Evolutionary conservation across 2,888 invertebrate species (phyloP), one percentile per base, ranked within the genome.

Genomic region (Eilema griseolum): DNA sequence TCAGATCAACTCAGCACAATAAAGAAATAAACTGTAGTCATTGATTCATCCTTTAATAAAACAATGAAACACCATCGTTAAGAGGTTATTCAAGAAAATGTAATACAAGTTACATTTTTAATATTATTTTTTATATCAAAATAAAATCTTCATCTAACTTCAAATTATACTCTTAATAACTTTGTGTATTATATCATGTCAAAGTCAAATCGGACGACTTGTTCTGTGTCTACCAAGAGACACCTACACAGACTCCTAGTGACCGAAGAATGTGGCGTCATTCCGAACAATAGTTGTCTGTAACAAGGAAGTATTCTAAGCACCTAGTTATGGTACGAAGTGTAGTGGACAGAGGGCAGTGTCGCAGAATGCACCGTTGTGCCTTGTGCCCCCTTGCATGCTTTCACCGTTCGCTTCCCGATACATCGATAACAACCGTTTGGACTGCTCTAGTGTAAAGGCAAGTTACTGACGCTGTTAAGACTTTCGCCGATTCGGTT

Each of bases 331-430:
- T 81, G 75, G 76, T 79, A 79, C 81, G 85, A 84, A 86, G 78
- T 84, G 85, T 80, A 89, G 89, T 92, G 92, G 94, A 92, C 93
- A 90, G 87, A 87, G 93, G 92, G 89, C 92, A 93, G 93, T 90
- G 91, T 92, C 92, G 90, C 90, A 88, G 86, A 86, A 87, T 90
- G 86, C 89, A 86, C 88, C 89, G 89, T 88, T 89, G 90, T 88
- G 82, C 85, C 83, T 86, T 87, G 88, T 89, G 92, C 88, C 89
- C 23, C 87, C 88, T 92, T 92, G 91, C 92, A 91, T 93, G 94
- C 94, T 95, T 95, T 94, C 94, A 93, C 94, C 92, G 83, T 82
- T 86, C 84, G 86, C 88, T 91, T 91, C 89, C 90, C 88, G 89
- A 90, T 90, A 82, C 88, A 88, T 88, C 88, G 89, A 89, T 89